A percentile compares a stretch with the other conserved stretches of the same genome.
Evolutionary conservation across 2,888 invertebrate species (phyloP).

Genomic region (Carabus problematicus): DNA sequence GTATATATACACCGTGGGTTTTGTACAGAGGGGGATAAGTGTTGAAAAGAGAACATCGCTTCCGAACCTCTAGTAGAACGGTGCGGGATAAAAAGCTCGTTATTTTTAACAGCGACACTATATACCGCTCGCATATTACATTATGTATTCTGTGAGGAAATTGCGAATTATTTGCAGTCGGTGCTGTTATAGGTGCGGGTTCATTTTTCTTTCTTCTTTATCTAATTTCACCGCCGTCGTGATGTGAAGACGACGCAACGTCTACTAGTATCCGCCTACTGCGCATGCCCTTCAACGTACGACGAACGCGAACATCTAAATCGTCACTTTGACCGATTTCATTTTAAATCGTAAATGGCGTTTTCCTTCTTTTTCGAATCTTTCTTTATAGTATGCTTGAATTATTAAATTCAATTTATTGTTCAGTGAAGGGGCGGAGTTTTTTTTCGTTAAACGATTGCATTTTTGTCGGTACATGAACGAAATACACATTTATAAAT

Average conservation of each 20-base stretch:
- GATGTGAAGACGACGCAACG: not conserved
- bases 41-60: conserved; percentile 36
- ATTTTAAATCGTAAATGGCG: too few species aligned
- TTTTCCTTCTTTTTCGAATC: too few species aligned
- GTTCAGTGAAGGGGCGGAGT: too few species aligned
- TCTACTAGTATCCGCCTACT: not conserved
- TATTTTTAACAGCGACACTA: conserved; percentile 51
- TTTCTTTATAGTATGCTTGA: too few species aligned
- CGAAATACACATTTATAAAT: too few species aligned
- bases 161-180: conserved; percentile 48
- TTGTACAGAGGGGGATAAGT: conserved; percentile 14
- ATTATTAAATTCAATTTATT: too few species aligned
- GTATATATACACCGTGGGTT: too few species aligned
- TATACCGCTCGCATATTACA: conserved; percentile 46
- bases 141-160: conserved; percentile 50
- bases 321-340: too few species aligned
- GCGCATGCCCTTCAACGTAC: not conserved
- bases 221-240: conserved; percentile 30
- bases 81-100: conserved; percentile 49
- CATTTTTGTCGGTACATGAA: too few species aligned
- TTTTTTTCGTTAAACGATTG: too few species aligned
- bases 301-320: too few species aligned
- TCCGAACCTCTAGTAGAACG: conserved; percentile 19
- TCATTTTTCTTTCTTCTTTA: conserved; percentile 39
- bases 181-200: conserved; percentile 39